These are phyloP conservation scores for Dryococelus australis DNA, from an alignment of 2,888 invertebrate species.

Conservation along the genomic window DNA sequence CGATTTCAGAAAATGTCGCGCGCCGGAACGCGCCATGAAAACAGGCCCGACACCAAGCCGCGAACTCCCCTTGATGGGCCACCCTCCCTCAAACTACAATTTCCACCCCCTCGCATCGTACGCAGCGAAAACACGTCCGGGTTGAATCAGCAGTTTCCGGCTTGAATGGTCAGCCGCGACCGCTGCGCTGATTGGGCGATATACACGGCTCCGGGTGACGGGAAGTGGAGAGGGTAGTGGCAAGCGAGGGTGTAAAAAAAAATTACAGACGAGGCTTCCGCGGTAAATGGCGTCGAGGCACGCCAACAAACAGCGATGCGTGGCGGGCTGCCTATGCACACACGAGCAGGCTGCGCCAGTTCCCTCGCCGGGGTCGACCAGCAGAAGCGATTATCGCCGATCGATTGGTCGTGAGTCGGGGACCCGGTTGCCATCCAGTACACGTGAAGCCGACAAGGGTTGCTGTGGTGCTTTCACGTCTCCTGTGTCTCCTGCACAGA, in stretches of 20 bases:
- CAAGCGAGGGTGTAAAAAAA: neutral
- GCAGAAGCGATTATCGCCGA: neutral
- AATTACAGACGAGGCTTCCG: neutral
- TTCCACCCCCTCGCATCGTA: neutral
- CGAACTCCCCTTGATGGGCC: neutral
- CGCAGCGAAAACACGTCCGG: conserved; percentile 1
- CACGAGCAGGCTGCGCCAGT: neutral
- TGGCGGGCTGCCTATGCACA: neutral
- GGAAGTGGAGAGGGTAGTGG: neutral
- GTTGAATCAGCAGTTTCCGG: neutral
- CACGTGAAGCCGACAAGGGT: too few relatives aligned
- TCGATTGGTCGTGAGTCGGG: too few relatives aligned
- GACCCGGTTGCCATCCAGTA: too few relatives aligned
- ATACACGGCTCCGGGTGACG: neutral
- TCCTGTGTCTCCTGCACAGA: too few relatives aligned
- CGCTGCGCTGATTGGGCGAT: conserved; percentile 16
- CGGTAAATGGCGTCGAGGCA: neutral
- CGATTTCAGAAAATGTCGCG: neutral
- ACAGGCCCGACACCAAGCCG: neutral
- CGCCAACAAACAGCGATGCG: neutral
- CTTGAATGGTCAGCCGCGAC: conserved; percentile 3
- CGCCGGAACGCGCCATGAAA: neutral
- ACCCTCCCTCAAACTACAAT: neutral
- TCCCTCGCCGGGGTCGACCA: neutral
- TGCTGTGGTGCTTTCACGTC: too few relatives aligned